Evolutionary conservation across 2,888 invertebrate species (phyloP), one percentile per base, ranked within the genome.

Genomic region (Acanthosepion lycidas): DNA sequence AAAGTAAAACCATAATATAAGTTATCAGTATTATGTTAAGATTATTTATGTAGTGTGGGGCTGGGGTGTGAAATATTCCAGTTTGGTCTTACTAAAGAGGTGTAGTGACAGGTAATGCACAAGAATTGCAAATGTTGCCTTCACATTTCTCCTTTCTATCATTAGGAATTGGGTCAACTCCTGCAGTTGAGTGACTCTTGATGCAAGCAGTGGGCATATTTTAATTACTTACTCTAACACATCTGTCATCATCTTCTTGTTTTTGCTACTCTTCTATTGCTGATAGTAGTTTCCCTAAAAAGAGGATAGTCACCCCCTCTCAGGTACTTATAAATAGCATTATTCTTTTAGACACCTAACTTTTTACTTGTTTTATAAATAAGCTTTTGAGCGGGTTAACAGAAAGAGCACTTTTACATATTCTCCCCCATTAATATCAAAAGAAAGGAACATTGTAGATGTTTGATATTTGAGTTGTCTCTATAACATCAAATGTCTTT

Each of bases 201-300:
- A 78, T 78, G 33, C n/a, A 33, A 78, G n/a, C n/a, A 78, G 78
- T 78, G 78, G 78, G 78, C 78, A 78, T 78, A n/a, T 78, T 78
- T 78, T 78, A 78, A 78, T 78, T 78, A 78, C n/a, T 78, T 78
- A n/a, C 78, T n/a, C 78, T n/a, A 78, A 78, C 78, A n/a, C n/a
- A 78, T 28, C 78, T n/a, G 78, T n/a, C 78, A n/a, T 78, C 20
- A 15, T 78, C 12, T 78, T 78, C 15, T 78, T 64, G 26, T 78
- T 78, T 12, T 78, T 5, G 23, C 78, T 78, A n/a, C 15, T 78
- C 15, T 78, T 78, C n/a, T 78, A 78, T 78, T 78, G 28, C 26
- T 28, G 18, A 18, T 78, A 78, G 78, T n/a, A 78, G n/a, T 78
- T 78, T n/a, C 78, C n/a, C 12, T 78, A 33, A 78, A 78, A 78